Evolutionary conservation across 1,140 invertebrate species (phyloP).

Genomic region (Triops cancriformis): DNA sequence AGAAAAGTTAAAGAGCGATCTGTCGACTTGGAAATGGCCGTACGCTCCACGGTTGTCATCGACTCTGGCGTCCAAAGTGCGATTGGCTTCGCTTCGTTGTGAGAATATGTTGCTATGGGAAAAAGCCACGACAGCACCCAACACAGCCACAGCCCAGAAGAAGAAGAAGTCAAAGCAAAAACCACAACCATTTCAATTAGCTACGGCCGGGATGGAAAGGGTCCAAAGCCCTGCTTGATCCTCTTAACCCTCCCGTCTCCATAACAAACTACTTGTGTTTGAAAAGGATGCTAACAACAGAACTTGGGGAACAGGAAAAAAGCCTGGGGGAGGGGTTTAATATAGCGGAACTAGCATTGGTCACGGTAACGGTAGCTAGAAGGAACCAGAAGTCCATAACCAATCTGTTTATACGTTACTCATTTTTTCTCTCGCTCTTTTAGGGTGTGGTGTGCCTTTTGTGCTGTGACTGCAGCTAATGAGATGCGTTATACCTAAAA

Average conservation of each 20-base stretch:
- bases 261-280: constrained; percentile 1
- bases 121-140: not conserved
- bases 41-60: not conserved
- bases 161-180: not conserved
- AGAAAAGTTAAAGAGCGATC: too few species aligned
- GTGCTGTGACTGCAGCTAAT: not conserved
- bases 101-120: constrained; percentile 1
- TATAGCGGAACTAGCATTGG: too few species aligned
- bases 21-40: not conserved
- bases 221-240: not conserved
- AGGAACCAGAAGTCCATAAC: too few species aligned
- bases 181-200: constrained; percentile 1
- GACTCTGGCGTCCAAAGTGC: not conserved
- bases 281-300: not conserved
- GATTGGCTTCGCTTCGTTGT: constrained; percentile 1
- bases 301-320: too few species aligned
- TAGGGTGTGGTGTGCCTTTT: not conserved
- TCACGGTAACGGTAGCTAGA: too few species aligned
- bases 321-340: too few species aligned
- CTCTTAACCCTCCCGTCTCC: not conserved
- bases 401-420: too few species aligned
- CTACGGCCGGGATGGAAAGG: not conserved
- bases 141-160: not conserved
- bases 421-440: too few species aligned
- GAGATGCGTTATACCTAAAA: not conserved